Evolutionary conservation across 2,113 vertebrate genomes (phyloP).

Genomic region (Phrynosoma blainvillii): DNA sequence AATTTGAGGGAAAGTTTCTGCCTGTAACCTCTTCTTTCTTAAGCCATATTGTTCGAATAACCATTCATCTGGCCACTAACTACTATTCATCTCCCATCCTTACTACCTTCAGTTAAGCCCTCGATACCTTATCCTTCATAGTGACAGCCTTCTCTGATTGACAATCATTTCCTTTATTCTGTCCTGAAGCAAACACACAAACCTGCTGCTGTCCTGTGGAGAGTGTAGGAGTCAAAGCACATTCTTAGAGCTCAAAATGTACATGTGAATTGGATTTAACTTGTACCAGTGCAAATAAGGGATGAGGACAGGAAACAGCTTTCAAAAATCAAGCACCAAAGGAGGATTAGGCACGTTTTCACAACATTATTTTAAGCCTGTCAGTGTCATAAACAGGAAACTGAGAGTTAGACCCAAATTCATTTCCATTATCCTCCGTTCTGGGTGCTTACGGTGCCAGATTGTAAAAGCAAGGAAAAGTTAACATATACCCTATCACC

Average conservation of each 20-base stretch:
- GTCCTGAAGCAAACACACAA: background rate
- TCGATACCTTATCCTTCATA: background rate
- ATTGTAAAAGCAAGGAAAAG: constrained; percentile 12
- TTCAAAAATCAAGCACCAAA: constrained; percentile 13
- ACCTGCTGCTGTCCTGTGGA: background rate
- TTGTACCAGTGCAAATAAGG: constrained; percentile 1
- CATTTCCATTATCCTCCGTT: background rate
- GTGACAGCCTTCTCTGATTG: background rate
- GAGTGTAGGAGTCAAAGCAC: background rate
- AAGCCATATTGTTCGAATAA: background rate
- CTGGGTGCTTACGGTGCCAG: background rate
- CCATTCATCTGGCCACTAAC: background rate
- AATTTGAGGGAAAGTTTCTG: background rate
- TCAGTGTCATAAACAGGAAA: constrained; percentile 13
- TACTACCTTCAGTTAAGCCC: background rate
- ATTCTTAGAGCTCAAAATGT: background rate
- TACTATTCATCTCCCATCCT: background rate
- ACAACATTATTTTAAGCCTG: constrained; percentile 11
- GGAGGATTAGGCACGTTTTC: background rate
- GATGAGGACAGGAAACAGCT: background rate
- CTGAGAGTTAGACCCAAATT: background rate
- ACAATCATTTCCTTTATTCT: background rate
- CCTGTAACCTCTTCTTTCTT: too few relatives aligned
- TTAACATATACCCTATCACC: background rate
- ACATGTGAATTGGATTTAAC: background rate